A percentile compares a stretch with the other conserved stretches of the same genome.
Evolutionary conservation across 2,113 vertebrate species (phyloP).

Genomic region (Apeltes quadracus): DNA sequence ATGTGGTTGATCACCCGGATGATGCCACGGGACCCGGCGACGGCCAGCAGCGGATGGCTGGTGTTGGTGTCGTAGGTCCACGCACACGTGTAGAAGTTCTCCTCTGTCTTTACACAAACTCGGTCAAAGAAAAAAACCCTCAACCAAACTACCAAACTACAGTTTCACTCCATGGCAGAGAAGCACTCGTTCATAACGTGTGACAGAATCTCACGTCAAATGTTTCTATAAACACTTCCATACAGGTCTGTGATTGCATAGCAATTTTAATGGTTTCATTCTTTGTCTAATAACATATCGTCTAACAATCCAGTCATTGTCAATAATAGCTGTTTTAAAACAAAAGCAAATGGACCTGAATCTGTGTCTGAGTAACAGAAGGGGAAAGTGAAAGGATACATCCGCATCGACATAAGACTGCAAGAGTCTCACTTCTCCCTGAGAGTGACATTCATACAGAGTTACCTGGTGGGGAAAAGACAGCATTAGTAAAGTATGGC

Average conservation of each 20-base stretch:
- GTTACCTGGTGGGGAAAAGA: slow-evolving; percentile 85
- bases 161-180: background rate
- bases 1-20: slow-evolving; percentile 99
- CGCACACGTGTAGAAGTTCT: slow-evolving; percentile 98
- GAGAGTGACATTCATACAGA: slow-evolving; percentile 97
- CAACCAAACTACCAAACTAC: background rate
- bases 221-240: background rate
- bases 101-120: slow-evolving; percentile 86
- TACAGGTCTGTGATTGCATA: background rate
- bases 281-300: background rate
- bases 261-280: background rate
- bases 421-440: slow-evolving; percentile 93
- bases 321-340: background rate
- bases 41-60: slow-evolving; percentile 94
- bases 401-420: slow-evolving; percentile 98
- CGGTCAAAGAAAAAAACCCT: slow-evolving; percentile 59
- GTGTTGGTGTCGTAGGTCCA: slow-evolving; percentile 99
- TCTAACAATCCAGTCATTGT: background rate
- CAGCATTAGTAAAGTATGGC: background rate
- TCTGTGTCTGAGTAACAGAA: background rate
- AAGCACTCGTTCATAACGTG: background rate
- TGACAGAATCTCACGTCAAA: background rate
- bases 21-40: slow-evolving; percentile 96
- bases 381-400: slow-evolving; percentile 86
- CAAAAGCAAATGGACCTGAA: background rate